Base-by-base conservation (phyloP, 1,140 invertebrate species). In the Potamilus streckersoni region DNA sequence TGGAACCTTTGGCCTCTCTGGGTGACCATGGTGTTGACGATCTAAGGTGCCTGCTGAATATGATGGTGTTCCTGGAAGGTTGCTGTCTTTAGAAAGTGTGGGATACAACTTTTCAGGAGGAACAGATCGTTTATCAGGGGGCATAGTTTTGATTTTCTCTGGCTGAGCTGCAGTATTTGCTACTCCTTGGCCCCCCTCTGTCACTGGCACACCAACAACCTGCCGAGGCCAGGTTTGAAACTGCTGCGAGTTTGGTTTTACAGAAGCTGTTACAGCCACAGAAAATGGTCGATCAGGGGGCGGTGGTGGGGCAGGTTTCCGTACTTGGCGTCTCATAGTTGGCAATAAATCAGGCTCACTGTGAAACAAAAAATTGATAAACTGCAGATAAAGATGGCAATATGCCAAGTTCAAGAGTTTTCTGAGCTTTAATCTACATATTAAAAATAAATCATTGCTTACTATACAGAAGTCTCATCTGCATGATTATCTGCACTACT, bases 281-380 rank as follows among this genome's bases (percentile, higher is more conserved):
- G 78, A 80, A 76, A 81, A 84, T 2, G 83, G 79, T n/a, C 82
- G 79, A 12, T 84, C 84, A 15, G 82, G 83, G 15, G 86, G 86
- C 31, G 85, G 85, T 63, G 83, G 85, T 15, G 86, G 86, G 31
- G 86, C 86, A 57, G 85, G 85, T 69, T 87, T 87, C 61, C 81
- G 76, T 23, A 80, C 79, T 13, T 62, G 64, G 63, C 84, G 76
- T 58, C 81, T 79, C 64, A 79, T 79, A n/a, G 84, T 66, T 61
- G 80, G 80, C n/a, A 81, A 78, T 15, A 80, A 83, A 15, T 75
- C 57, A 56, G 78, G 71, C 73, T 80, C 82, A 76, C 82, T 83
- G 75, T 71, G 64, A 71, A 75, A 79, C 72, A 64, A 79, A 58
- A 74, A 67, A 67, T 67, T 6, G 38, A 38, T 38, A 4, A 38